These are phyloP conservation scores for Diarsia mendica DNA, from an alignment of 2,888 invertebrate genomes.

Conservation along the genomic window DNA sequence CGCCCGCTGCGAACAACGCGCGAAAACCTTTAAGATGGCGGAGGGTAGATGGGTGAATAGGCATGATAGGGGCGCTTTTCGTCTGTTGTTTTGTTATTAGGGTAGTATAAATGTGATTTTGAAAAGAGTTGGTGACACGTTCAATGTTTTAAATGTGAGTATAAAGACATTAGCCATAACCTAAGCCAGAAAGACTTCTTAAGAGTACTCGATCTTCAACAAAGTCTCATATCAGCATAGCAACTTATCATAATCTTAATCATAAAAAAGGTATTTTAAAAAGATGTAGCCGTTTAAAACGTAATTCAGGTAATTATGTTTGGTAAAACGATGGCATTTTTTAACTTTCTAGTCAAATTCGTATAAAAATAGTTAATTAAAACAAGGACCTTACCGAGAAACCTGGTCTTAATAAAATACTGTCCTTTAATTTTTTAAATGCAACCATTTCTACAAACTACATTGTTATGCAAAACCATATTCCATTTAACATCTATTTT, in stretches of 20 bases:
- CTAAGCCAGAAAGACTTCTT: background rate
- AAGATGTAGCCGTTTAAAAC: background rate
- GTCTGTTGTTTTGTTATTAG: constrained; percentile 14
- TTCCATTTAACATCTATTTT: background rate
- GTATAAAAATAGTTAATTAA: too few relatives aligned
- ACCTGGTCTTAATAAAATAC: too few relatives aligned
- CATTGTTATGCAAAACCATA: background rate
- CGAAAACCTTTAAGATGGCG: constrained; percentile 75
- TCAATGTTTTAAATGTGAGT: background rate
- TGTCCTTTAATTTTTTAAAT: background rate
- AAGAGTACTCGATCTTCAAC: background rate
- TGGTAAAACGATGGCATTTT: background rate
- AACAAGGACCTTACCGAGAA: too few relatives aligned
- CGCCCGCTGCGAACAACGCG: constrained; percentile 74
- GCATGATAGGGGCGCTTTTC: constrained; percentile 56
- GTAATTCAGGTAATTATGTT: background rate
- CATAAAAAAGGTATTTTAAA: background rate
- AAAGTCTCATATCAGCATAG: background rate
- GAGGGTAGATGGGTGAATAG: constrained; percentile 70
- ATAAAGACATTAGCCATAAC: background rate
- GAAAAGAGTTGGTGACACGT: background rate
- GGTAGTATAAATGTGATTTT: background rate
- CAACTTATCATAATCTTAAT: background rate
- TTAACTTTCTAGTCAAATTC: too few relatives aligned
- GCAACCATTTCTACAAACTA: background rate